Percentiles rank a stretch among this genome's conserved stretches.
phyloP scores from a whole-genome alignment of 2,888 invertebrate species.

The Pegoplata infirma region DNA sequence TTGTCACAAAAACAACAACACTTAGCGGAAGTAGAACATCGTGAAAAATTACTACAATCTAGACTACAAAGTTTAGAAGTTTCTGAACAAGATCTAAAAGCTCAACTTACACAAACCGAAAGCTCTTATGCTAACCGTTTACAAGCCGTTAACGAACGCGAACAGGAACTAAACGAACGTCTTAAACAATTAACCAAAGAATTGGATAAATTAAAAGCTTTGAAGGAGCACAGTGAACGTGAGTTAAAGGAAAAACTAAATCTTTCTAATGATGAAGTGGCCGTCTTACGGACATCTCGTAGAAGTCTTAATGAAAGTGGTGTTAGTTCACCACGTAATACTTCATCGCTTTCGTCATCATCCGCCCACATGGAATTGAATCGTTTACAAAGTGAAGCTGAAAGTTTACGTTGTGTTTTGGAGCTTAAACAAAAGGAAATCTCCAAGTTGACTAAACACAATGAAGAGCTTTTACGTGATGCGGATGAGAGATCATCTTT shows the following conservation, averaged over 20 bases:
- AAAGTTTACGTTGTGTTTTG: conserved; percentile 91
- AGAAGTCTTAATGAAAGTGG: conserved; percentile 79
- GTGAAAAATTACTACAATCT: conserved; percentile 69
- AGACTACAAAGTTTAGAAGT: conserved; percentile 69
- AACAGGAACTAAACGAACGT: conserved; percentile 73
- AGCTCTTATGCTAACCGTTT: conserved; percentile 69
- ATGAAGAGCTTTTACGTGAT: conserved; percentile 84
- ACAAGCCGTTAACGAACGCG: conserved; percentile 69
- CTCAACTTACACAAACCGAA: conserved; percentile 71
- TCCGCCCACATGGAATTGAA: conserved; percentile 68
- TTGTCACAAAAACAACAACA: conserved; percentile 73
- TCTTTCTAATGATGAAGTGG: conserved; percentile 75
- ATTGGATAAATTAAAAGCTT: conserved; percentile 70
- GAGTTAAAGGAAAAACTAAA: conserved; percentile 75
- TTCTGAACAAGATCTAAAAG: conserved; percentile 71
- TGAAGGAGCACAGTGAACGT: conserved; percentile 72
- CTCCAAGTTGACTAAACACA: conserved; percentile 85
- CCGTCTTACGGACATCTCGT: conserved; percentile 69
- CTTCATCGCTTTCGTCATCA: conserved; percentile 63
- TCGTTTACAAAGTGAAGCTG: conserved; percentile 85
- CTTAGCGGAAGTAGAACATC: conserved; percentile 75
- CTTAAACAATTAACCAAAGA: conserved; percentile 73
- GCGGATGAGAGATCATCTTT: conserved; percentile 86
- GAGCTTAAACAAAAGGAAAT: conserved; percentile 93
- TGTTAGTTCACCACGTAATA: conserved; percentile 70